Conservation (phyloP, 2,113 vertebrate genomes). For the Leptosomus discolor region DNA sequence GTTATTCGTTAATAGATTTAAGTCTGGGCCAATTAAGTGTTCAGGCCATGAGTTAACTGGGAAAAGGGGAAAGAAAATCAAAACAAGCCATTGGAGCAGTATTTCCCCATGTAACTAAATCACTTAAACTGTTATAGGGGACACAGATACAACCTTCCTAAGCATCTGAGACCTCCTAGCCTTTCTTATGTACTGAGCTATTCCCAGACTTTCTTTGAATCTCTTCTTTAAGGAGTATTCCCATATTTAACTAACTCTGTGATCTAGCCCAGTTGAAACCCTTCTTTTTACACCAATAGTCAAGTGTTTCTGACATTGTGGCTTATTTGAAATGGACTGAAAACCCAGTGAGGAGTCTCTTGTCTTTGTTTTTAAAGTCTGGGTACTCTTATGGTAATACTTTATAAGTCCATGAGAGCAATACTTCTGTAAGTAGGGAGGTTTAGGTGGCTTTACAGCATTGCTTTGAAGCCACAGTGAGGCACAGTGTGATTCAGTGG, state of each 20-base stretch:
- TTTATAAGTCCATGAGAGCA: neutral
- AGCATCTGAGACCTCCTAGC: neutral
- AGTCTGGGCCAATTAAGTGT: neutral
- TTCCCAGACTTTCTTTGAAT: neutral
- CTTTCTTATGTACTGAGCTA: neutral
- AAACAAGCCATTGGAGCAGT: neutral
- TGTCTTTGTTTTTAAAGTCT: neutral
- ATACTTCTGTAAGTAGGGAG: neutral
- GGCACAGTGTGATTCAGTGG: neutral
- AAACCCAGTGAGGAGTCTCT: neutral
- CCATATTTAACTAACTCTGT: neutral
- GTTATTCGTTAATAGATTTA: neutral
- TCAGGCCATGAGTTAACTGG: neutral
- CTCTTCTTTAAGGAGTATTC: neutral
- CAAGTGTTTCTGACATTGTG: neutral
- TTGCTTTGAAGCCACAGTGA: neutral
- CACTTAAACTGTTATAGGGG: neutral
- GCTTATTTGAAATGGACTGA: neutral
- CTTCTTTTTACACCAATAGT: neutral
- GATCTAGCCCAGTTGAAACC: neutral
- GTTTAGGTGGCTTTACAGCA: neutral
- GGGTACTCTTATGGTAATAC: neutral
- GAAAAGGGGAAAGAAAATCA: neutral
- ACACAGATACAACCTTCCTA: neutral
- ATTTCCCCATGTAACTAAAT: neutral